Percentiles rank a stretch among this genome's conserved stretches.
phyloP scores from a whole-genome alignment of 2,113 vertebrate species.

The Balaeniceps rex region DNA sequence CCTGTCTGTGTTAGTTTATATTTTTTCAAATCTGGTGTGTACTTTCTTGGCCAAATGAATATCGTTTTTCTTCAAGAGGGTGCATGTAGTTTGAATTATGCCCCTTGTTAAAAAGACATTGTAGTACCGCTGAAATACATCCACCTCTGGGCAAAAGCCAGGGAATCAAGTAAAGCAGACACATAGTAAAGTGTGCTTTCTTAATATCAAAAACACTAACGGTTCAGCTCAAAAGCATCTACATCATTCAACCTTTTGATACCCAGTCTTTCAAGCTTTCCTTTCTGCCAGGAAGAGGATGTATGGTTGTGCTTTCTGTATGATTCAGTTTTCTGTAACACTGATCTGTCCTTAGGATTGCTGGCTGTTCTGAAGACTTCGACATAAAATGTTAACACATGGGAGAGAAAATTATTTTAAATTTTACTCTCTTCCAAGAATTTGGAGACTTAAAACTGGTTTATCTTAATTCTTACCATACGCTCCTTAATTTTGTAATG shows the following conservation, averaged over 20 bases:
- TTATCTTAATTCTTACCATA: conserved; percentile 32
- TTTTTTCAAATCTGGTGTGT: background rate
- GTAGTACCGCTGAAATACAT: background rate
- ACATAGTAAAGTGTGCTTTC: background rate
- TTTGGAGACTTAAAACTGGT: background rate
- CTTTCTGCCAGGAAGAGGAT: background rate
- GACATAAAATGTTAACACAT: background rate
- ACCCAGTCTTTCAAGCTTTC: background rate
- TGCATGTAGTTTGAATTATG: accelerated
- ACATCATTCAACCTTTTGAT: background rate
- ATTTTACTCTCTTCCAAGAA: background rate
- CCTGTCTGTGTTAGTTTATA: background rate
- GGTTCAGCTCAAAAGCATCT: background rate
- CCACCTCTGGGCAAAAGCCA: background rate
- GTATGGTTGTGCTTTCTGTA: background rate
- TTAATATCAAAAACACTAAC: background rate
- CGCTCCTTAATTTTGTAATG: background rate
- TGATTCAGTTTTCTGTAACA: background rate
- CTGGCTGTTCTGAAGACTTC: background rate
- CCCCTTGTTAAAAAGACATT: background rate
- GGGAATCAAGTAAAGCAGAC: background rate
- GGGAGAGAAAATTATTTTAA: background rate
- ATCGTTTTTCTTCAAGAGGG: background rate
- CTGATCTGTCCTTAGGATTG: background rate
- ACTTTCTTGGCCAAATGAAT: background rate